These are phyloP conservation scores for Gasteruption jaculator DNA, from an alignment of 2,888 invertebrate genomes.

Conservation along the genomic window DNA sequence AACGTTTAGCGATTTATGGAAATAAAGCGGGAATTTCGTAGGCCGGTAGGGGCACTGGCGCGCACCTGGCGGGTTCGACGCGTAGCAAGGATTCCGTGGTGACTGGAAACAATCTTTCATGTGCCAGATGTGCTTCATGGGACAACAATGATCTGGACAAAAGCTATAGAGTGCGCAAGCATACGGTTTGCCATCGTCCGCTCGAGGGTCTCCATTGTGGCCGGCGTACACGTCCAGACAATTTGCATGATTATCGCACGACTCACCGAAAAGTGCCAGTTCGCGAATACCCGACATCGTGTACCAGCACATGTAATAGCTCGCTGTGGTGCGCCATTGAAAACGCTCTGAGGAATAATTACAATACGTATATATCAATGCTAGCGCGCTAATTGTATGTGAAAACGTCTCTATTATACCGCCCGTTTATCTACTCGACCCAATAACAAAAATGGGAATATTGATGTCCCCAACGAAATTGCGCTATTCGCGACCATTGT, in stretches of 20 bases:
- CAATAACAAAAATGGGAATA: too few species aligned
- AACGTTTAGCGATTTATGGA: too few species aligned
- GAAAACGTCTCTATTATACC: too few species aligned
- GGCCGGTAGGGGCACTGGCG: conserved; percentile 5
- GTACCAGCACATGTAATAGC: conserved; percentile 68
- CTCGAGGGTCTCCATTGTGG: conserved; percentile 57
- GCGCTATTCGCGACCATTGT: too few species aligned
- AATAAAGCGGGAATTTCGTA: neutral
- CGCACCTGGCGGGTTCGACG: conserved; percentile 45
- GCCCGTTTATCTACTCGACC: too few species aligned
- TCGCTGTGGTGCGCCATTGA: conserved; percentile 61
- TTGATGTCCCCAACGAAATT: too few species aligned
- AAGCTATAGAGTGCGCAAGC: conserved; percentile 63
- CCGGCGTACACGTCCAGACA: conserved; percentile 54
- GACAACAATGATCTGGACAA: conserved; percentile 65
- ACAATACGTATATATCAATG: neutral
- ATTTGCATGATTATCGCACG: conserved; percentile 61
- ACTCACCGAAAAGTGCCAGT: conserved; percentile 55
- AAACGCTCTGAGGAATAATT: conserved; percentile 54
- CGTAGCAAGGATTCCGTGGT: conserved; percentile 56
- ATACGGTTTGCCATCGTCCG: conserved; percentile 56
- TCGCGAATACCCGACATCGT: conserved; percentile 57
- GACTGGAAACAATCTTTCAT: conserved; percentile 51
- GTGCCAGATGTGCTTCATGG: conserved; percentile 51
- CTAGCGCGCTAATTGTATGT: too few species aligned